These are phyloP conservation scores for Bactericera cockerelli DNA, from an alignment of 1,140 invertebrate genomes.

Conservation along the genomic window DNA sequence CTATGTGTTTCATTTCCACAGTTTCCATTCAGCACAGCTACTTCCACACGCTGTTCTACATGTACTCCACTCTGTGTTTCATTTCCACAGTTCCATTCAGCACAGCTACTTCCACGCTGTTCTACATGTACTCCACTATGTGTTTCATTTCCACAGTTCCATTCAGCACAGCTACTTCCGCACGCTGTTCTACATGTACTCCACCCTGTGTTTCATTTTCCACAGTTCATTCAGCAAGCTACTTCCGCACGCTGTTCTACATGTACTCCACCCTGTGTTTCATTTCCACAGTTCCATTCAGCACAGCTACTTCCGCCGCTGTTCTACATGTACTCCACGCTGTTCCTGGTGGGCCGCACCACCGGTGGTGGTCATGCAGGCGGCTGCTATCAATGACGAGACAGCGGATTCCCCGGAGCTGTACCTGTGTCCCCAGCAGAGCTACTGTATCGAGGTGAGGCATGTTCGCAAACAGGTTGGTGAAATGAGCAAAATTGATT, in stretches of 20 bases:
- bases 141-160: constrained; percentile 23
- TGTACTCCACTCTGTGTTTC: neutral
- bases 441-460: constrained; percentile 25
- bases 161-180: constrained; percentile 19
- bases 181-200: constrained; percentile 23
- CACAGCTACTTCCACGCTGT: constrained; percentile 20
- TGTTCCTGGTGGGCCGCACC: constrained; percentile 23
- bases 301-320: constrained; percentile 20
- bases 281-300: constrained; percentile 19
- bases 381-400: constrained; percentile 23
- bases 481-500: too few relatives aligned
- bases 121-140: constrained; percentile 23
- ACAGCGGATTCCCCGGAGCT: constrained; percentile 20
- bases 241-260: too few relatives aligned
- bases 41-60: neutral
- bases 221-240: too few relatives aligned
- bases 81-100: constrained; percentile 17
- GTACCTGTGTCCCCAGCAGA: constrained; percentile 22
- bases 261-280: too few relatives aligned
- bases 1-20: constrained; percentile 22
- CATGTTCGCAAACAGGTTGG: too few relatives aligned
- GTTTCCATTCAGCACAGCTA: too few relatives aligned
- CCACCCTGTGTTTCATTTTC: constrained; percentile 22
- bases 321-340: constrained; percentile 22
- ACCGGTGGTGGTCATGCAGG: constrained; percentile 22